These are phyloP conservation scores for Microctenopoma steveboyesi DNA, from an alignment of 2,797 vertebrate species.

Conservation along the genomic window DNA sequence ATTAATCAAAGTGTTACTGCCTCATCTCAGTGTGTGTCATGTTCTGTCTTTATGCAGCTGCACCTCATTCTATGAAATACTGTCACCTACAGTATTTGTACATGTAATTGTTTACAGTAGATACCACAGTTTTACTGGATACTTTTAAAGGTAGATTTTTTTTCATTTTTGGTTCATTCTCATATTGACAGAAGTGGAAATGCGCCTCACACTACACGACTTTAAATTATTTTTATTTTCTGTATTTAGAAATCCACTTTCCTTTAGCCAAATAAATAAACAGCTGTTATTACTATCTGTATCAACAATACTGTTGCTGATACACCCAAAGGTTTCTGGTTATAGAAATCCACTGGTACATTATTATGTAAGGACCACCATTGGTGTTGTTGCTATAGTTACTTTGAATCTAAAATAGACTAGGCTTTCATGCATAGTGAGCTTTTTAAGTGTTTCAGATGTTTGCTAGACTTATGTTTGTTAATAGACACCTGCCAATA, in stretches of 20 bases:
- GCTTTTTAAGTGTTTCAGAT: slow-evolving; percentile 3
- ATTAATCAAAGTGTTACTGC: slow-evolving; percentile 22
- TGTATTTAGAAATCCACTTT: not conserved
- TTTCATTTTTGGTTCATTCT: not conserved
- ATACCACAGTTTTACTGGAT: not conserved
- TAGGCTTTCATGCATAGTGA: not conserved
- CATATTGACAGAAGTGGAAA: not conserved
- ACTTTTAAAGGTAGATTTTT: not conserved
- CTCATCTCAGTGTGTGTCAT: slow-evolving; percentile 2
- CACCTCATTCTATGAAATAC: not conserved
- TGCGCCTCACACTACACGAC: not conserved
- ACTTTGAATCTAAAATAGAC: slow-evolving; percentile 32
- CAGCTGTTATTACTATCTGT: not conserved
- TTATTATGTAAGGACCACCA: slow-evolving; percentile 4
- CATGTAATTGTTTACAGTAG: not conserved
- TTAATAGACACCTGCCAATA: not conserved
- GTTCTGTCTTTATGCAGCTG: not conserved
- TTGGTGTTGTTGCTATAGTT: slow-evolving; percentile 53
- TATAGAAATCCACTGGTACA: not conserved
- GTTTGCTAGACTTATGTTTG: not conserved
- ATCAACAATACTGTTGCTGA: not conserved
- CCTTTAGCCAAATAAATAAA: slow-evolving; percentile 12
- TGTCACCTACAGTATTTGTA: no score
- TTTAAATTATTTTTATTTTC: not conserved
- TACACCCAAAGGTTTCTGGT: not conserved